Conservation (phyloP, 2,113 vertebrate genomes). For the Chlamydotis undulata region DNA sequence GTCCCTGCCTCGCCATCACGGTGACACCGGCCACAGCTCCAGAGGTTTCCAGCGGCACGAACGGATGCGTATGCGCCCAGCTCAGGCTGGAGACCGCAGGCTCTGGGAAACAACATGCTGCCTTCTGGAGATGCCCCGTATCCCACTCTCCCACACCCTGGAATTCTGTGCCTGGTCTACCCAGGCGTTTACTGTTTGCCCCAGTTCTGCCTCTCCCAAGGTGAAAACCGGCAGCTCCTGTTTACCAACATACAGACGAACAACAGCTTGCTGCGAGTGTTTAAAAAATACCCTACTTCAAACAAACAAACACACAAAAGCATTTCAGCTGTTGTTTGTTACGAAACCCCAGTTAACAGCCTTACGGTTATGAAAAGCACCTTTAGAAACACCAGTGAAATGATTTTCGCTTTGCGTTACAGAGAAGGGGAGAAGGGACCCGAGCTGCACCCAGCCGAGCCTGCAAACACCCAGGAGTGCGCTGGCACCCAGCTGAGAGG, state of each 20-base stretch:
- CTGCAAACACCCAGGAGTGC: background rate
- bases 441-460: background rate
- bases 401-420: background rate
- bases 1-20: fast-evolving
- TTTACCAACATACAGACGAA: background rate
- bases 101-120: background rate
- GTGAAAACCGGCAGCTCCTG: background rate
- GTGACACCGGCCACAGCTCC: fast-evolving
- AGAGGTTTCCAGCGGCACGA: background rate
- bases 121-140: background rate
- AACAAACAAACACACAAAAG: conserved; percentile 30
- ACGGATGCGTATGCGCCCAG: fast-evolving
- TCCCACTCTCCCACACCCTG: fast-evolving
- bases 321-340: conserved; percentile 46
- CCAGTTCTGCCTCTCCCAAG: background rate
- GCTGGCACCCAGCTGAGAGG: background rate
- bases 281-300: background rate
- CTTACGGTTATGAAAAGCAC: background rate
- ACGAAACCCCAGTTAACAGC: background rate
- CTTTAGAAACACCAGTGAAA: background rate
- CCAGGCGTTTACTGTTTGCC: background rate
- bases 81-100: background rate
- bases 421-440: background rate
- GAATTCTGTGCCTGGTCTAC: background rate
- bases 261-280: background rate